Base-by-base conservation (phyloP, 2,888 invertebrate genomes). In the Polymixis lichenea region DNA sequence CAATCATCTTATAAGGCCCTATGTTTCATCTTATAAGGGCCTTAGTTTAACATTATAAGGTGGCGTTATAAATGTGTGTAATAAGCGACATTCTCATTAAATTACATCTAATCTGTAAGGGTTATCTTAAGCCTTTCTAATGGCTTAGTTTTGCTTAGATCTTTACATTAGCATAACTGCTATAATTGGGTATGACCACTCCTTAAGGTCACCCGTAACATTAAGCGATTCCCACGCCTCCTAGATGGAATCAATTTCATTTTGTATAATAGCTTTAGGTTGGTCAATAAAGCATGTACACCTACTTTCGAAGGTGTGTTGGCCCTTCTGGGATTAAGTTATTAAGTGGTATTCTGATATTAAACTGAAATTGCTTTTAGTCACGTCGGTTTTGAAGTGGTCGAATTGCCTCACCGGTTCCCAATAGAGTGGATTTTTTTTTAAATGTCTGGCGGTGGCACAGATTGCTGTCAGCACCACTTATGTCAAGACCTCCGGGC, bases 111-210 rank as follows among this genome's bases (percentile, higher is more conserved):
- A 83, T 83, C 81, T 72, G 22, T 38, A 66, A 77, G 77, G 84
- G 81, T 81, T 83, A 84, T 84, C 83, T n/a, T 7, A 4, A 8
- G 53, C 77, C 77, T 84, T 81, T 77, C 81, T 81, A 83, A 84
- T 84, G 55, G 81, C 61, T 72, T 66, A 76, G 81, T 81, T 83
- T 77, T 58, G 77, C 72, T n/a, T n/a, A 77, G 73, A 81, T 81
- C 80, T 67, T 61, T 51, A 28, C 61, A 70, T 84, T 78, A 81
- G 32, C 78, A 84, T 83, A 81, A 62, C 70, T 64, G 5, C 84
- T 78, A 66, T 83, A 84, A 74, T 84, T 81, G 83, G 81, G 73
- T 72, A 74, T 72, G 73, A 66, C 84, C 83, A 83, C 84, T 81
- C 84, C 83, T 80, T 58, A 28, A 51, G 72, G 84, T 83, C 77